Evolutionary conservation across 37 sponge, comb jelly and placozoan species (phyloP), one percentile per base, ranked within the genome.

Genomic region (Spongilla lacustris): DNA sequence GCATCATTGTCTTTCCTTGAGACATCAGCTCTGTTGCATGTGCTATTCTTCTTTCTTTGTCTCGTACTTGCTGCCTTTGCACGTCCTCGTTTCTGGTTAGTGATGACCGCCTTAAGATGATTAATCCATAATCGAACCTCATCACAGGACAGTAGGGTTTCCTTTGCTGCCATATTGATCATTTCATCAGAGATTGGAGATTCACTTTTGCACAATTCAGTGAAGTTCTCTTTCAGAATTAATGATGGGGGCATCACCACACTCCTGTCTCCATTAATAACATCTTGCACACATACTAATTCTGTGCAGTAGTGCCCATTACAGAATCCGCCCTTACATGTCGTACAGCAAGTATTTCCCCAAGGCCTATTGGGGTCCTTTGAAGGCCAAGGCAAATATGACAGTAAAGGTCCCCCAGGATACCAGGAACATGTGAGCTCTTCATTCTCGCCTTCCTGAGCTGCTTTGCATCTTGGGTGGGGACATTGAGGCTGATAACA

Each of bases 41-140:
- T 58, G 58, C 58, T 58, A 58, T 58, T 58, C 41, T 37, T 76
- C 66, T 73, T 83, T 27, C 46, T 50, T 48, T 32, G 68, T 78
- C 82, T 30, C 23, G 88, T 88, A 31, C 1, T 37, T 75, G 90
- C 85, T 49, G 90, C 90, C 69, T 89, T 89, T 28, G 14, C 76
- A 46, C 81, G 85, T 58, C 85, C 90, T 28, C 81, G 75, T 48
- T 74, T 83, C 27, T 81, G 48, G 67, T 89, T 89, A 25, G 50
- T 58, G 9, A 33, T 22, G 30, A 89, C 81, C 13, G 81, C 80
- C 28, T 76, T 19, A 38, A 89, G 36, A 49, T 89, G 85, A 14
- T 84, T 69, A 27, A 89, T 37, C 90, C 90, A 89, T 25, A 89
- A 67, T n/a, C 34, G 36, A 17, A 49, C 68, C 30, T 89, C 84